Evolutionary conservation across 2,113 vertebrate species (phyloP).

Genomic region (Mus pahari): DNA sequence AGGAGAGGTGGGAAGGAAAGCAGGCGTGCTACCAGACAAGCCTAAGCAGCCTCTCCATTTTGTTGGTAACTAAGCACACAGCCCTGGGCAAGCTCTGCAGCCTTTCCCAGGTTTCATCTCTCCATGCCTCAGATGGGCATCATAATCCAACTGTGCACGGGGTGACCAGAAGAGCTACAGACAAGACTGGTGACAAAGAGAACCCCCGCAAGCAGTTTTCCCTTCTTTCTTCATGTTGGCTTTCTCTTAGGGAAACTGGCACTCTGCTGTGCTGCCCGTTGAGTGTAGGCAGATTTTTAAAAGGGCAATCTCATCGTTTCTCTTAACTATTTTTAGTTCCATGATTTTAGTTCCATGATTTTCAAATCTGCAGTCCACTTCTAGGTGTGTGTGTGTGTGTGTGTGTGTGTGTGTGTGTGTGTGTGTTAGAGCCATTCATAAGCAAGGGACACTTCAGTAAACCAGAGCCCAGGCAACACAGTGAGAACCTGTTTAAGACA

Average conservation of each 20-base stretch:
- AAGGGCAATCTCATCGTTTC: neutral
- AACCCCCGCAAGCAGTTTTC: neutral
- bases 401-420: neutral
- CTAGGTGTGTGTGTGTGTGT: neutral
- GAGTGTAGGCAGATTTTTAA: neutral
- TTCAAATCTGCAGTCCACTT: neutral
- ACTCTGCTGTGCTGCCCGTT: neutral
- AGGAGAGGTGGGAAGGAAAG: neutral
- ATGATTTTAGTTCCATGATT: neutral
- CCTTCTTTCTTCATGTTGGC: slow-evolving; percentile 27
- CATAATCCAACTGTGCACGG: neutral
- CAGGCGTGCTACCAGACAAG: neutral
- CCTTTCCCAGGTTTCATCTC: neutral
- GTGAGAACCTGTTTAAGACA: neutral
- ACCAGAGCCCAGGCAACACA: neutral
- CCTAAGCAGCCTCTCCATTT: neutral
- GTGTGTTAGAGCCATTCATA: neutral
- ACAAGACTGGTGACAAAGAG: neutral
- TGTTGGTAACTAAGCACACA: neutral
- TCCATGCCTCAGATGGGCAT: neutral
- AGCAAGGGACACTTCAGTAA: neutral
- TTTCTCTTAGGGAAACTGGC: slow-evolving; percentile 4
- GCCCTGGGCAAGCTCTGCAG: neutral
- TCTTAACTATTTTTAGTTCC: neutral
- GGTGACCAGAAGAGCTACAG: neutral